A percentile compares a stretch with the other conserved stretches of the same genome.
phyloP scores from a whole-genome alignment of 2,888 invertebrate species.

The Eurois occulta region DNA sequence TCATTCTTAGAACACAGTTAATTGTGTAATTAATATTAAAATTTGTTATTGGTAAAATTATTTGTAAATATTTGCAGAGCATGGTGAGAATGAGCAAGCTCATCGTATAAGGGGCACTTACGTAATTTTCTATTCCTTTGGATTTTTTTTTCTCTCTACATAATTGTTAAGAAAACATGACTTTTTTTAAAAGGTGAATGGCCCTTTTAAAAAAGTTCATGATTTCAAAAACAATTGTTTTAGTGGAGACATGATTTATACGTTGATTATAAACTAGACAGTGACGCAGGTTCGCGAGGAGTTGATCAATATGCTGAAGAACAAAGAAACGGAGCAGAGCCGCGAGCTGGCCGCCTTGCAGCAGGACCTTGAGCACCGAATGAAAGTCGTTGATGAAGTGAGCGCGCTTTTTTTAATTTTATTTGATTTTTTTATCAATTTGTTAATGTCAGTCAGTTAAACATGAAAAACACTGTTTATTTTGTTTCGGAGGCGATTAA shows the following conservation, averaged over 20 bases:
- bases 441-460: background rate
- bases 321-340: conserved; percentile 89
- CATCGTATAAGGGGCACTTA: background rate
- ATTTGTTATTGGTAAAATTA: background rate
- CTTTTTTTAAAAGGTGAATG: too few species aligned
- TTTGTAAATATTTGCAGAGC: background rate
- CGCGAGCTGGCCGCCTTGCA: conserved; percentile 84
- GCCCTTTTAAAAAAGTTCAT: background rate
- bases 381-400: conserved; percentile 89
- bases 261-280: conserved; percentile 37
- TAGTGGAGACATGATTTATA: conserved; percentile 7
- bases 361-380: conserved; percentile 85
- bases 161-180: too few species aligned
- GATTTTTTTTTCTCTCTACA: too few species aligned
- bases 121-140: background rate
- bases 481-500: background rate
- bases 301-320: conserved; percentile 90
- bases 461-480: background rate
- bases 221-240: background rate
- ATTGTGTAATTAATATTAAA: background rate
- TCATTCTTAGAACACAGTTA: background rate
- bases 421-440: background rate
- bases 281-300: conserved; percentile 89
- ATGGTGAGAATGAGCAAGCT: background rate
- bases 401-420: conserved; percentile 70